Base-by-base conservation (phyloP, 2,797 vertebrate species). In the Myotis myotis region DNA sequence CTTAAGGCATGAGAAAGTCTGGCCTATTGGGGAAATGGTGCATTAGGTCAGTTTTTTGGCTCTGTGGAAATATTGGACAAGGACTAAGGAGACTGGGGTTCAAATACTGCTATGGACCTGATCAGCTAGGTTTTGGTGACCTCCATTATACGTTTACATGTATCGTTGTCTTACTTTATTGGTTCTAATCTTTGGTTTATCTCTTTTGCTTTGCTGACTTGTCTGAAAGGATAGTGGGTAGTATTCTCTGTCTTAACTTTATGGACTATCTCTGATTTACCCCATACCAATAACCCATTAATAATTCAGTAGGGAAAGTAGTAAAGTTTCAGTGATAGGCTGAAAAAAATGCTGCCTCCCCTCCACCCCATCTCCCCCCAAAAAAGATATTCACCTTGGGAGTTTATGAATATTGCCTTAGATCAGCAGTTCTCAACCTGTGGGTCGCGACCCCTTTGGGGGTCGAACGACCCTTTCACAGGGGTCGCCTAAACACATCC, bases 371-470 rank as follows among this genome's bases (percentile, higher is more conserved):
- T 11, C 2, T 28, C 57, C 9, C 55, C 55, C 20, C 11, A 1
- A 47, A 62, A 64, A 85, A 94, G 36, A 72, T 55, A 78, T n/a
- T 33, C 10, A 47, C 20, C 15, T 94, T 84, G 80, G 66, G 23
- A 80, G 44, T 80, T 72, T 49, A 36, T 81, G 36, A 81, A 30
- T 81, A 57, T 57, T 74, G 49, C 75, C 38, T 55, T 57, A 87
- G 19, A 44, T 44, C 10, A 44, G 44, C 44, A 11, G 44, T 44
- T 44, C 44, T 44, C 44, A 44, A 44, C 44, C 44, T 44, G 44
- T 44, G 44, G 10, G 44, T 44, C 10, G 0, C 44, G 44, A 44
- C 44, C 44, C 44, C 44, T 44, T 44, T 44, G 44, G 10, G 44
- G 44, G 44, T 44, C 44, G 2, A 44, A 44, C 10, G 44, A 44